Base-by-base conservation (phyloP, 2,113 vertebrate genomes). In the Pachypanchax playfairii region DNA sequence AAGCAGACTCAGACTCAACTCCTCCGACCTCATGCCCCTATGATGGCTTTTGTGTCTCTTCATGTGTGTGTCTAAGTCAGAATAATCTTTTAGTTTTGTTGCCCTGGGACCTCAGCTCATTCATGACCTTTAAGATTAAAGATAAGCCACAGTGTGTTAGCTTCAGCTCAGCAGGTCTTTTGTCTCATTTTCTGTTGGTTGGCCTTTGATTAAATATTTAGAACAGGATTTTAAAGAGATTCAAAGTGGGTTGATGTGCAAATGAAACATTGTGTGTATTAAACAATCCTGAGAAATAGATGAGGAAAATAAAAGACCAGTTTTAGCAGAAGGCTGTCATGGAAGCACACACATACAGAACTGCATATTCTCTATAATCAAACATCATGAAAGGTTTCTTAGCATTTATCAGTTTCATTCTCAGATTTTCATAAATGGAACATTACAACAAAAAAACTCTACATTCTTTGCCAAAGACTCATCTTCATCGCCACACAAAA, bases 51-150 rank as follows among this genome's bases (percentile, higher is more conserved):
- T 6, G 53, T 47, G 77, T 85, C 77, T 77, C 78, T 84, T 70
- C 77, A 42, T 59, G 35, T 85, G 44, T 78, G 52, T 46, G 77
- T 87, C 81, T 82, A 83, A 74, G 69, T 73, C 54, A 46, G 43
- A 26, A 49, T 46, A 59, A 77, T 73, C 24, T 68, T 55, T 57
- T 70, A 67, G 58, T 81, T 39, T 47, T 48, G 47, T 68, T 80
- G 60, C 81, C 80, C 38, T 75, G 31, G 58, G 55, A 79, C 57
- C 75, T 79, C 66, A 63, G 22, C 78, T 83, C 71, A 73, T 80
- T 76, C 41, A 33, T 85, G 84, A 87, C 75, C 76, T 86, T 83
- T 82, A 77, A 83, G 84, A 85, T 81, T 79, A 85, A 81, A 79
- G 77, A 75, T 74, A 75, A 82, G 81, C 54, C 77, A 87, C 73